These are phyloP conservation scores for Machimus atricapillus DNA, from an alignment of 2,888 invertebrate genomes.

Conservation along the genomic window DNA sequence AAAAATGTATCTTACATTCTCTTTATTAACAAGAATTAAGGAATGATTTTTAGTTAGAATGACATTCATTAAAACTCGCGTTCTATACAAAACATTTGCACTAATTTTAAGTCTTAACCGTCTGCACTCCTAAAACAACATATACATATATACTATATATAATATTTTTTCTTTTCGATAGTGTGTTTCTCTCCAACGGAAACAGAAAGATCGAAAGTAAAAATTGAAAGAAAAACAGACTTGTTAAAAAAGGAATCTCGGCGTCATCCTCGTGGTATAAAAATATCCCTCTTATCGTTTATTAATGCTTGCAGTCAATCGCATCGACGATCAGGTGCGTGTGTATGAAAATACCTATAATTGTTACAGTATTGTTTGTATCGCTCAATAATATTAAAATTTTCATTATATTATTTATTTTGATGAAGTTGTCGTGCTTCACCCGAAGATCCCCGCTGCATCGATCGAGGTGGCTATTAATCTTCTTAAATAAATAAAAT, in stretches of 20 bases:
- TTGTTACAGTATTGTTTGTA: background rate
- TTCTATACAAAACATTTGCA: constrained; percentile 30
- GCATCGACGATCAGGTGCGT: constrained; percentile 22
- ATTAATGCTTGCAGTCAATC: constrained; percentile 18
- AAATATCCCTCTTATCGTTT: constrained; percentile 38
- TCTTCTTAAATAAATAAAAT: background rate
- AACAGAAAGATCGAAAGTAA: background rate
- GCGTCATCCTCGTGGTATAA: constrained; percentile 20
- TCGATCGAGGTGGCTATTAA: background rate
- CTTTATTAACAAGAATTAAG: constrained; percentile 29
- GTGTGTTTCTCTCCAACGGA: background rate
- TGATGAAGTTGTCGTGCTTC: constrained; percentile 7
- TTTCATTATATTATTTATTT: background rate
- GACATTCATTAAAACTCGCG: background rate
- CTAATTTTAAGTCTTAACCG: background rate
- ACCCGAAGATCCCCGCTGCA: background rate
- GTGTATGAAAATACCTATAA: constrained; percentile 24
- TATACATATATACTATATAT: background rate
- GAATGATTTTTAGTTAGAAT: constrained; percentile 9
- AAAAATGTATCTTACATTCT: background rate
- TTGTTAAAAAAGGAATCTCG: constrained; percentile 6
- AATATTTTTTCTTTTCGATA: background rate
- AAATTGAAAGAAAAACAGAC: constrained; percentile 2
- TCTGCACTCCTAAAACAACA: background rate
- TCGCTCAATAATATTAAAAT: background rate